phyloP scores from a whole-genome alignment of 2,113 vertebrate genomes.

The Cercopithecus mona region DNA sequence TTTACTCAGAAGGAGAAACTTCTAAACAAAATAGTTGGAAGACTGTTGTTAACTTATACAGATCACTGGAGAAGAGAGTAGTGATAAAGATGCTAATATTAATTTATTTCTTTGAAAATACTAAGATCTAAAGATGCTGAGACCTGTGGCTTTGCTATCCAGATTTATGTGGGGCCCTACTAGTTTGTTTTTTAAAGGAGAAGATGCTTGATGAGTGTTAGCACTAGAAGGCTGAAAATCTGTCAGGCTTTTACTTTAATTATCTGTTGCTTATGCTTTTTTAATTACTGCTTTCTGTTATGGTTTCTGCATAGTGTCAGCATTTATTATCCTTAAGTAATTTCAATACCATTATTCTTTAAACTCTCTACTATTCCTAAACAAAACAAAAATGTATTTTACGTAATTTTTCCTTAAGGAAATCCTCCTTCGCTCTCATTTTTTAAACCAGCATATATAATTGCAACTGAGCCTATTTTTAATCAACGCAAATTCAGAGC shows the following conservation, averaged over 20 bases:
- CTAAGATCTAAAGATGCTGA: conserved; percentile 61
- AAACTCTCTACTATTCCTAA: conserved; percentile 71
- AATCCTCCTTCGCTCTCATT: conserved; percentile 70
- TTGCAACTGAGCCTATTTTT: conserved; percentile 68
- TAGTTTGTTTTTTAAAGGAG: conserved; percentile 64
- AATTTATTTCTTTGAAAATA: neutral
- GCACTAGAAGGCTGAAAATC: conserved; percentile 60
- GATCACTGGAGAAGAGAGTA: neutral
- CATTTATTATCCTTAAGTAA: conserved; percentile 77
- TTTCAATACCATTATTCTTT: conserved; percentile 74
- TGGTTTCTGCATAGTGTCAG: conserved; percentile 71
- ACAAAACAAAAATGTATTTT: conserved; percentile 63
- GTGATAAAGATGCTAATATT: neutral
- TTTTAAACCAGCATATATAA: conserved; percentile 67
- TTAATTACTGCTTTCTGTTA: conserved; percentile 60
- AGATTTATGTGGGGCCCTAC: conserved; percentile 55
- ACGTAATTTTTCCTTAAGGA: conserved; percentile 76
- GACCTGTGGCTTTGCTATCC: conserved; percentile 61
- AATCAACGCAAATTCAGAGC: conserved; percentile 64
- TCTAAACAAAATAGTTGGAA: conserved; percentile 13
- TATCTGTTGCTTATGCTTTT: conserved; percentile 49
- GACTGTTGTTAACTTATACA: neutral
- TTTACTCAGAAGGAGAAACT: conserved; percentile 31
- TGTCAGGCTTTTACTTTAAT: conserved; percentile 72
- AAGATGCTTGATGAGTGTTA: conserved; percentile 74